Percentiles rank a stretch among this genome's conserved stretches.
Conservation (phyloP, 2,797 vertebrate species). For the Anas flavirostris region DNA sequence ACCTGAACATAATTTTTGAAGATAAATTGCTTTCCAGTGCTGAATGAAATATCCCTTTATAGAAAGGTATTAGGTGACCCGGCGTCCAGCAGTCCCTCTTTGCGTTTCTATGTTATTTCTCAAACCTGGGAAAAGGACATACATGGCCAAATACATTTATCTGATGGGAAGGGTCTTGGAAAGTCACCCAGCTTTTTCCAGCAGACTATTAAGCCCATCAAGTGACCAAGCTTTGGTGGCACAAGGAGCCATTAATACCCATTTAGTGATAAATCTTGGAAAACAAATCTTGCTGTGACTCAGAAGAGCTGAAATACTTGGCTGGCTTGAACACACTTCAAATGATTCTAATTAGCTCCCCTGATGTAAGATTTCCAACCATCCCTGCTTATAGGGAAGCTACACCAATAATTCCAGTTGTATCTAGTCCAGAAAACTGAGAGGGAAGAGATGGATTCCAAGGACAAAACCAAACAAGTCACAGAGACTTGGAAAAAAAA, state of each 20-base stretch:
- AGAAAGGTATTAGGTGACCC: not conserved
- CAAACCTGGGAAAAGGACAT: not conserved
- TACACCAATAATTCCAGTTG: not conserved
- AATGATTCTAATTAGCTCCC: not conserved
- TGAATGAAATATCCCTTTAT: constrained; percentile 9
- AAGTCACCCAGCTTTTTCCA: not conserved
- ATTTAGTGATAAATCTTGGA: not conserved
- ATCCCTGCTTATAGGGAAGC: not conserved
- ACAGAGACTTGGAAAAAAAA: not conserved
- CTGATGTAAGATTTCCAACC: not conserved
- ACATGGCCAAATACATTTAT: not conserved
- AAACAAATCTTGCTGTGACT: constrained; percentile 3
- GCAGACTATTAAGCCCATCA: not conserved
- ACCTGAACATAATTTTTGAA: not conserved
- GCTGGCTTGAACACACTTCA: not conserved
- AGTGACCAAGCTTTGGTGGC: not conserved
- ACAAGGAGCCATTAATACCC: not conserved
- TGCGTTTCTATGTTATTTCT: not conserved
- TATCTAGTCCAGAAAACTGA: not conserved
- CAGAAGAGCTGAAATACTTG: not conserved
- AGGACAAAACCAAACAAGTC: not conserved
- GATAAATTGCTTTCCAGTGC: not conserved
- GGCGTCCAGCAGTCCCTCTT: not conserved
- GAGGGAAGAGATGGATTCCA: not conserved
- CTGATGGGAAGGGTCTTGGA: not conserved